A percentile compares a stretch with the other conserved stretches of the same genome.
Evolutionary conservation across 1,140 invertebrate species (phyloP).

Genomic region (Drosophila ercepeae): DNA sequence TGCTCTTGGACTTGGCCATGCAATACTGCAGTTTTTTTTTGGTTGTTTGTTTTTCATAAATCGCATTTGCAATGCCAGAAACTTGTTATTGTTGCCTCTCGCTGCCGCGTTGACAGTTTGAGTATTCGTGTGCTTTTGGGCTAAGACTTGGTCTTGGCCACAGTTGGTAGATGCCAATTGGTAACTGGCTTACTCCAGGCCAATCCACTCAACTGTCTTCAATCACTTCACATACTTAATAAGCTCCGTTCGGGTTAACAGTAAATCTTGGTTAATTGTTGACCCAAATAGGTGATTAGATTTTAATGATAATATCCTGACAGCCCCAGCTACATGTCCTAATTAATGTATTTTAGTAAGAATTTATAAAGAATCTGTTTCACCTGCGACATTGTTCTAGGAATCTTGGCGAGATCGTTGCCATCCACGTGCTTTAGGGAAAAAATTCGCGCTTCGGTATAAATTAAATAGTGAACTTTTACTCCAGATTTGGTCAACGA

Average conservation of each 20-base stretch:
- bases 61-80: slow-evolving; percentile 50
- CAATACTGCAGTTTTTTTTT: slow-evolving; percentile 57
- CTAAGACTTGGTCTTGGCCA: slow-evolving; percentile 22
- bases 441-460: slow-evolving; percentile 35
- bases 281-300: slow-evolving; percentile 24
- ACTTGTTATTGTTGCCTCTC: slow-evolving; percentile 41
- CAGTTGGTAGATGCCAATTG: neutral
- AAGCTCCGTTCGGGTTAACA: slow-evolving; percentile 20
- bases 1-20: slow-evolving; percentile 80
- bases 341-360: neutral
- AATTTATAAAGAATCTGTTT: neutral
- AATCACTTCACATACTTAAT: slow-evolving; percentile 20
- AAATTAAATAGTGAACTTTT: slow-evolving; percentile 75
- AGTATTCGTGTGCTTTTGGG: slow-evolving; percentile 19
- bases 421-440: slow-evolving; percentile 58
- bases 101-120: slow-evolving; percentile 59
- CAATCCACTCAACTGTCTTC: slow-evolving; percentile 9
- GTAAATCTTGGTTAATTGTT: slow-evolving; percentile 14
- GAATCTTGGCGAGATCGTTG: slow-evolving; percentile 6
- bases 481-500: slow-evolving; percentile 68
- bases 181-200: slow-evolving; percentile 22
- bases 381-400: neutral
- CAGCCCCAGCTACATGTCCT: neutral
- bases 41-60: slow-evolving; percentile 18
- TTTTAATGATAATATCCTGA: neutral